phyloP scores from a whole-genome alignment of 2,888 invertebrate genomes.

The Pharmacophagus antenor region DNA sequence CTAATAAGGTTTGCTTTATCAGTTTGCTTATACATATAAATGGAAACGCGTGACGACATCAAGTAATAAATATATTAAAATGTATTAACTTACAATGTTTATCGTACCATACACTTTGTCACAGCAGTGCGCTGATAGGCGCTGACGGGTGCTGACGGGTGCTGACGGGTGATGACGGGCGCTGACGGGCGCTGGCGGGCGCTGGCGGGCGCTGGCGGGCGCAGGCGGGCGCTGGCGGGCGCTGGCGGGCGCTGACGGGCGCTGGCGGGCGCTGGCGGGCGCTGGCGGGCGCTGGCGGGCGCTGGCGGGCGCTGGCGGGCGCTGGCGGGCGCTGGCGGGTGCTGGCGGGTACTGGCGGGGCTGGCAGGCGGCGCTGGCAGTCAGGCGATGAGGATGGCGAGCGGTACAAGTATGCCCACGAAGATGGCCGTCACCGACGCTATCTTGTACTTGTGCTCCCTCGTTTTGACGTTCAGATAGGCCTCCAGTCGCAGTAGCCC shows the following conservation, averaged over 20 bases:
- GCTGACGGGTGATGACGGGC: too few relatives aligned
- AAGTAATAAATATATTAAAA: slow-evolving; percentile 14
- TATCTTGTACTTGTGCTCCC: slow-evolving; percentile 66
- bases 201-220: too few relatives aligned
- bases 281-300: too few relatives aligned
- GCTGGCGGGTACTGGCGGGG: too few relatives aligned
- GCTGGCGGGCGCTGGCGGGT: too few relatives aligned
- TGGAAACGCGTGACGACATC: neutral
- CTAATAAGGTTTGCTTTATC: neutral
- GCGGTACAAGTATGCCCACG: slow-evolving; percentile 61
- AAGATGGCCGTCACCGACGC: slow-evolving; percentile 61
- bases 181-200: too few relatives aligned
- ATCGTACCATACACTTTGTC: slow-evolving; percentile 24
- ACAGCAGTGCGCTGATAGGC: slow-evolving; percentile 9
- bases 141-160: too few relatives aligned
- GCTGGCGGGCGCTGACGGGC: too few relatives aligned
- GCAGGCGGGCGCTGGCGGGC: too few relatives aligned
- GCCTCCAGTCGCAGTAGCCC: slow-evolving; percentile 63
- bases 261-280: too few relatives aligned
- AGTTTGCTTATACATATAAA: neutral
- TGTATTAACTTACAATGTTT: slow-evolving; percentile 27
- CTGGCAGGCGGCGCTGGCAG: neutral
- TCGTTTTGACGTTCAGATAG: slow-evolving; percentile 61
- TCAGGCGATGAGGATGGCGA: slow-evolving; percentile 61
- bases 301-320: too few relatives aligned